phyloP scores from a whole-genome alignment of 2,888 invertebrate species.

The Allophyes oxyacanthae region DNA sequence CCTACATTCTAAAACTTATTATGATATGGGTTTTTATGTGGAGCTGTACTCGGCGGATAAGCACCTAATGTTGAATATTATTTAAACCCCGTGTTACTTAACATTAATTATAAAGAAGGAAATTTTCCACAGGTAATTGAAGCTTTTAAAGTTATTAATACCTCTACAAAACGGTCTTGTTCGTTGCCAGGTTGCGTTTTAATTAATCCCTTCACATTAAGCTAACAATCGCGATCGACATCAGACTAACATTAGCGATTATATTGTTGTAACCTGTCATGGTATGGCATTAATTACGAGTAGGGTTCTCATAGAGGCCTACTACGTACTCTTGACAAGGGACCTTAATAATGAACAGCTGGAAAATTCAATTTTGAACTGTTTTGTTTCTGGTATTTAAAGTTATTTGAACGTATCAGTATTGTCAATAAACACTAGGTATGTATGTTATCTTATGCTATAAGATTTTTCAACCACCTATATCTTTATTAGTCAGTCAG shows the following conservation, averaged over 20 bases:
- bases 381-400: constrained; percentile 13
- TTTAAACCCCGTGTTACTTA: too few species aligned
- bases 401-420: not conserved
- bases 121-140: too few species aligned
- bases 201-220: constrained; percentile 8
- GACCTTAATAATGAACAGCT: constrained; percentile 29
- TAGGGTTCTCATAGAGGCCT: constrained; percentile 33
- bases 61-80: too few species aligned
- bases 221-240: constrained; percentile 14
- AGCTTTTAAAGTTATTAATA: constrained; percentile 15
- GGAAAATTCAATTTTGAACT: constrained; percentile 18
- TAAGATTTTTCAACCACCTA: too few species aligned
- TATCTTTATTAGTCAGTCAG: too few species aligned
- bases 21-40: too few species aligned
- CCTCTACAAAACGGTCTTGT: constrained; percentile 1
- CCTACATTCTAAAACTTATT: too few species aligned
- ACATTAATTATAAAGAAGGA: too few species aligned
- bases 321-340: constrained; percentile 33
- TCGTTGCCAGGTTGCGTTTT: not conserved
- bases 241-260: constrained; percentile 32
- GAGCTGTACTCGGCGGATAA: too few species aligned
- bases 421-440: too few species aligned
- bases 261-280: constrained; percentile 49
- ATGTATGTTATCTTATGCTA: too few species aligned
- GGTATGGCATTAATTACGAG: constrained; percentile 49